Percentiles rank a stretch among this genome's conserved stretches.
Evolutionary conservation across 2,113 vertebrate genomes (phyloP).

Genomic region (Rhinopithecus roxellana): DNA sequence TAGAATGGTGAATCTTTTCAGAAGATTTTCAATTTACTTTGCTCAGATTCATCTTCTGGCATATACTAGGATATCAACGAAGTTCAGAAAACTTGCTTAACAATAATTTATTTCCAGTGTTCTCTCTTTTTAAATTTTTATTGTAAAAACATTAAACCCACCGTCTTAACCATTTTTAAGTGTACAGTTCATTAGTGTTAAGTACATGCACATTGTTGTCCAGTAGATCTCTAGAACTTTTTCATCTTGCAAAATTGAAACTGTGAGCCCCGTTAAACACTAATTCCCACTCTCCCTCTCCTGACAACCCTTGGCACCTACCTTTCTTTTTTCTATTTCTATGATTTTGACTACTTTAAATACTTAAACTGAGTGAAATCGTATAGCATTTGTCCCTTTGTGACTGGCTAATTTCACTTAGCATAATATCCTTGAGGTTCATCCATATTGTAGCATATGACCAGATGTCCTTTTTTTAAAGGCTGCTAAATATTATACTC

Average conservation of each 20-base stretch:
- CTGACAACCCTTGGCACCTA: background rate
- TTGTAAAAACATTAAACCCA: background rate
- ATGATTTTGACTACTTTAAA: background rate
- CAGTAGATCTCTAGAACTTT: background rate
- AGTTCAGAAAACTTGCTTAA: background rate
- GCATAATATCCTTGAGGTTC: background rate
- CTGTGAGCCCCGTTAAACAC: background rate
- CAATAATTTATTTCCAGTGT: background rate
- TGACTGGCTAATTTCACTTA: background rate
- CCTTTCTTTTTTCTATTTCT: background rate
- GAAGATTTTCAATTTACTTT: background rate
- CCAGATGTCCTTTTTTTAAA: background rate
- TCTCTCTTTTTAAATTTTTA: background rate
- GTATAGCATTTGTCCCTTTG: background rate
- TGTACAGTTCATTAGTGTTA: background rate
- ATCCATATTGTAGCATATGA: background rate
- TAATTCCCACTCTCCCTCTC: no score
- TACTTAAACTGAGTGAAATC: background rate
- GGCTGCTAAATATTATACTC: background rate
- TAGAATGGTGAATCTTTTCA: background rate
- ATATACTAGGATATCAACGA: background rate
- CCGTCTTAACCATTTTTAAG: background rate
- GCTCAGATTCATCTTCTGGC: background rate
- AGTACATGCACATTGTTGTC: background rate
- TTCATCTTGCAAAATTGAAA: background rate